These are phyloP conservation scores for Grammomys dolichurus DNA, from an alignment of 2,113 vertebrate genomes.

Conservation along the genomic window DNA sequence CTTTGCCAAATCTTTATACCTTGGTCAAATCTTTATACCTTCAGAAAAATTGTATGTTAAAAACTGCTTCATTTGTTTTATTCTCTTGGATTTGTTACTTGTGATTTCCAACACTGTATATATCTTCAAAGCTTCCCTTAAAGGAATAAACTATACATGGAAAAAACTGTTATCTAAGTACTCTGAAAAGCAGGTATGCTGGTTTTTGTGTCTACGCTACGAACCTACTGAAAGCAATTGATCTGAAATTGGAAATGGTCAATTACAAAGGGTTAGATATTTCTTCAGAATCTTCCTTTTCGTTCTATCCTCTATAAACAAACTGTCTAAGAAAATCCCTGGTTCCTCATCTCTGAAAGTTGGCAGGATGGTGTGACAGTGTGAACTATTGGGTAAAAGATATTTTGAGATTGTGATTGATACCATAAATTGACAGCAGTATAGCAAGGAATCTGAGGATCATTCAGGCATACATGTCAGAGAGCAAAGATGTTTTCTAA, in stretches of 20 bases:
- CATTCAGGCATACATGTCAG: not conserved
- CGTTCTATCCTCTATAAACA: not conserved
- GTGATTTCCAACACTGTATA: not conserved
- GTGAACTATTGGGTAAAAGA: not conserved
- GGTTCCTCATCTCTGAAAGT: not conserved
- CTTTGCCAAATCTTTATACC: not conserved
- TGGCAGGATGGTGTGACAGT: not conserved
- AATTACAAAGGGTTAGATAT: not conserved
- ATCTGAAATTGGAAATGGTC: not conserved
- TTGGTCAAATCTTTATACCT: not conserved
- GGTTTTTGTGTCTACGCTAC: not conserved
- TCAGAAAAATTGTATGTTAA: not conserved
- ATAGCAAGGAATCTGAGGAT: not conserved
- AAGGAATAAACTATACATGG: not conserved
- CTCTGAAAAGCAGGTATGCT: not conserved
- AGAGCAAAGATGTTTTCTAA: not conserved
- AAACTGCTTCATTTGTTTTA: not conserved
- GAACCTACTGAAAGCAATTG: not conserved
- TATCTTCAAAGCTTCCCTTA: not conserved
- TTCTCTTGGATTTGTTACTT: not conserved
- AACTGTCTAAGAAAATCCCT: not conserved
- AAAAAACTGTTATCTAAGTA: not conserved
- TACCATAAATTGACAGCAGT: not conserved
- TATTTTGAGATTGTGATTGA: not conserved
- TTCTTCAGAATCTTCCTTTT: not conserved